phyloP scores from a whole-genome alignment of 1,140 invertebrate genomes.

The Rhopalosiphum maidis region DNA sequence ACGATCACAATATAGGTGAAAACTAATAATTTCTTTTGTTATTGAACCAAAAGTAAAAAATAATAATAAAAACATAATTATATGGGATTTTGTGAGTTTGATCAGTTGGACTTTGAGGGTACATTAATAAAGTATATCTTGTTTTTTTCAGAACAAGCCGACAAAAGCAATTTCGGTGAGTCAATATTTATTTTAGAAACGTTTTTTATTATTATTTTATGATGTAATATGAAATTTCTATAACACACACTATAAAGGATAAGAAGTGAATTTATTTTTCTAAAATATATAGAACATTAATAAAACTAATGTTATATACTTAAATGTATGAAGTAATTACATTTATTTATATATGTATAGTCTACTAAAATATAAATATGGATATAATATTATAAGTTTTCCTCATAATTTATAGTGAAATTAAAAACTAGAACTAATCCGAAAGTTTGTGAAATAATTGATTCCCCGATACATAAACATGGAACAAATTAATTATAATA shows the following conservation, averaged over 20 bases:
- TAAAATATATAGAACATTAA: neutral
- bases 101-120: neutral
- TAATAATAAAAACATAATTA: neutral
- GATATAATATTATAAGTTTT: neutral
- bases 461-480: no score
- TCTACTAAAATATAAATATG: neutral
- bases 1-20: neutral
- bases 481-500: neutral
- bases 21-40: constrained; percentile 28
- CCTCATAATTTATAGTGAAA: neutral
- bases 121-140: constrained; percentile 20
- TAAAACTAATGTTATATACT: neutral
- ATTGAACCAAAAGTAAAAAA: constrained; percentile 4
- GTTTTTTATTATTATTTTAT: constrained; percentile 32
- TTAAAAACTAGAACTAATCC: constrained; percentile 19
- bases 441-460: neutral
- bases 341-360: neutral
- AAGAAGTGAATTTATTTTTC: neutral
- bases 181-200: constrained; percentile 36
- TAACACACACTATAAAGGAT: neutral
- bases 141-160: constrained; percentile 2
- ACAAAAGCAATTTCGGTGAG: constrained; percentile 39
- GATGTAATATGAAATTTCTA: neutral
- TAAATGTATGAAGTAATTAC: neutral
- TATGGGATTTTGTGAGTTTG: constrained; percentile 29